Conservation (phyloP, 2,113 vertebrate genomes). For the Drymodes brunneopygia region DNA sequence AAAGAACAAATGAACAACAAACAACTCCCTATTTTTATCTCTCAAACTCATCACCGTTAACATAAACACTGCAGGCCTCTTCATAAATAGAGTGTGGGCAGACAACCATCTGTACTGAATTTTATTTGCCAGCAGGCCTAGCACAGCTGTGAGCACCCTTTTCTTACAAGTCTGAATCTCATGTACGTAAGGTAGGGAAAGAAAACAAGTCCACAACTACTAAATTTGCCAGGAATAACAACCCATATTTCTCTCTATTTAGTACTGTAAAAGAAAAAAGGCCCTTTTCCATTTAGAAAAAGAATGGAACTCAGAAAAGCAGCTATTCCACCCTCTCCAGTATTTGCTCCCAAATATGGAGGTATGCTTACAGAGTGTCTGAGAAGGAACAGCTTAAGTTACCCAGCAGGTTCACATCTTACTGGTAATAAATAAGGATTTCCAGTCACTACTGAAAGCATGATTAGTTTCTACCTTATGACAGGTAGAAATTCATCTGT, state of each 20-base stretch:
- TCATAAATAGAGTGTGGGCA: conserved; percentile 75
- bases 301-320: background rate
- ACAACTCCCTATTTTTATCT: conserved; percentile 75
- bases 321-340: background rate
- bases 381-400: background rate
- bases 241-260: background rate
- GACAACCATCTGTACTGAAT: conserved; percentile 66
- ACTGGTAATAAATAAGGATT: background rate
- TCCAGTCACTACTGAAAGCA: background rate
- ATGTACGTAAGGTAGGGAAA: background rate
- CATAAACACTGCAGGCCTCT: conserved; percentile 69
- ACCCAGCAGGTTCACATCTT: background rate
- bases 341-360: background rate
- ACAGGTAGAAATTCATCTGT: background rate
- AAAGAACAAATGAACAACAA: conserved; percentile 76
- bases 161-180: background rate
- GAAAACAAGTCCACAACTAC: background rate
- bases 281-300: background rate
- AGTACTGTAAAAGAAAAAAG: background rate
- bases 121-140: conserved; percentile 55
- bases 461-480: background rate
- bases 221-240: background rate
- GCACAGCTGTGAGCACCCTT: background rate
- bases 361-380: background rate
- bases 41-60: conserved; percentile 62